Base-by-base conservation (phyloP, 2,888 invertebrate genomes). In the Blera fallax region DNA sequence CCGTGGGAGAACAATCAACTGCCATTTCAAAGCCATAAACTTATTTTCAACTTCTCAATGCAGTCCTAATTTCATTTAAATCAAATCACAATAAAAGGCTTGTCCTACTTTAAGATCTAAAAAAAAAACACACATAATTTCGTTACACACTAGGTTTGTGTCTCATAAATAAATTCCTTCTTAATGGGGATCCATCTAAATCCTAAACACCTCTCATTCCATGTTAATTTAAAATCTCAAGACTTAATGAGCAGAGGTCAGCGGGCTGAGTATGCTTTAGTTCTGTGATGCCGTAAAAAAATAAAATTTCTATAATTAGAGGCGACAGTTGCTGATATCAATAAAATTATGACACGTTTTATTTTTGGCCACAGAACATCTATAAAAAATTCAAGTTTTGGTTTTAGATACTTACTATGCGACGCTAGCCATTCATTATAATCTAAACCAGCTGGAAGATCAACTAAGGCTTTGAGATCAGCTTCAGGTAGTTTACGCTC, bases 381-480 rank as follows among this genome's bases (percentile, higher is more conserved):
- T 21, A 5, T 7, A 24, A 21, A 40, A 14, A 37, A 10, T 24
- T 32, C 1, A 6, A 8, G n/a, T 24, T 24, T 34, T 2, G 10
- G 11, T 11, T 34, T 34, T 11, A 77, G 67, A 79, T 87, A 94
- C 96, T 95, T 93, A 98, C 98, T 98, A 93, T 99, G 99, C 88
- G 98, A 98, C 89, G 99, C 99, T 91, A 99, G 95, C 99, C 99
- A 99, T 94, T 99, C 99, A 93, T 99, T 98, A 94, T 97, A 97
- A 93, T 99, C 99, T 92, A 99, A 95, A 88, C 98, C 98, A 89
- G 96, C 95, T 89, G 99, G 99, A 93, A 99, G 94, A 93, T 97
- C 97, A 88, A 99, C 98, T 92, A 99, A 94, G 93, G 97, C 95
- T 92, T 96, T 95, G 94, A 99, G 95, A 94, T 98, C 98, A 92